Percentiles rank a stretch among this genome's conserved stretches.
Evolutionary conservation across 1,140 invertebrate genomes (phyloP).

Genomic region (Drosophila leontia): DNA sequence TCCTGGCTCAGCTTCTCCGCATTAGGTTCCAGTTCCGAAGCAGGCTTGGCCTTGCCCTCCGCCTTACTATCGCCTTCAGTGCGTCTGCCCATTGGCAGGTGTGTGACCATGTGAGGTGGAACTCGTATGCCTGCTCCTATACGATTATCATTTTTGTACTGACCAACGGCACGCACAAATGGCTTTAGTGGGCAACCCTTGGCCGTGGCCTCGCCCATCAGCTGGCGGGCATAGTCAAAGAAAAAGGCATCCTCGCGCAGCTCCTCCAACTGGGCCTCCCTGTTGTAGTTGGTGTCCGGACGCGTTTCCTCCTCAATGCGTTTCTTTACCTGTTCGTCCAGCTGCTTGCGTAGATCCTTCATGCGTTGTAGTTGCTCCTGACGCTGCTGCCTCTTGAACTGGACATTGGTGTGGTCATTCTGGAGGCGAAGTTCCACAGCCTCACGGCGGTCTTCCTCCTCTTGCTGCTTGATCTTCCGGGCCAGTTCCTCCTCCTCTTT

Average conservation of each 20-base stretch:
- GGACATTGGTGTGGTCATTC: conserved; percentile 58
- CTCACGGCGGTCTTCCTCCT: conserved; percentile 34
- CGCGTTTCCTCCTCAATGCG: conserved; percentile 43
- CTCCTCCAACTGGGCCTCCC: conserved; percentile 60
- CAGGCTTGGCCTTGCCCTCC: conserved; percentile 6
- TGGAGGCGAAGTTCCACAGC: conserved; percentile 38
- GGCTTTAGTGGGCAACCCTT: conserved; percentile 63
- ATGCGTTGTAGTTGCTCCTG: conserved; percentile 52
- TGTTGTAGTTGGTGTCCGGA: conserved; percentile 65
- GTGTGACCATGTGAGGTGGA: conserved; percentile 58
- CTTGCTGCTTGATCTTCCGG: conserved; percentile 26
- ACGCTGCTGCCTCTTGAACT: conserved; percentile 62
- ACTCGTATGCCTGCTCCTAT: conserved; percentile 55
- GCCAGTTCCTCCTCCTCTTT: conserved; percentile 52
- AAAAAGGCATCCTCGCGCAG: conserved; percentile 66
- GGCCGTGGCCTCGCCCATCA: conserved; percentile 54
- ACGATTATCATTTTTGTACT: conserved; percentile 64
- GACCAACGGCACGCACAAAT: conserved; percentile 53
- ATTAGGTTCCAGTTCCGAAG: conserved; percentile 20
- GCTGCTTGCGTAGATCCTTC: conserved; percentile 42
- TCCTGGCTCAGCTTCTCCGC: conserved; percentile 17
- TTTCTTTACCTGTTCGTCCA: conserved; percentile 57
- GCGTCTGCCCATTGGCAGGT: conserved; percentile 60
- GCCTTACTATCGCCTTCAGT: conserved; percentile 53
- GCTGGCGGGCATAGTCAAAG: conserved; percentile 63